Base-by-base conservation (phyloP, 1,140 invertebrate genomes). In the Pogonomyrmex barbatus region DNA sequence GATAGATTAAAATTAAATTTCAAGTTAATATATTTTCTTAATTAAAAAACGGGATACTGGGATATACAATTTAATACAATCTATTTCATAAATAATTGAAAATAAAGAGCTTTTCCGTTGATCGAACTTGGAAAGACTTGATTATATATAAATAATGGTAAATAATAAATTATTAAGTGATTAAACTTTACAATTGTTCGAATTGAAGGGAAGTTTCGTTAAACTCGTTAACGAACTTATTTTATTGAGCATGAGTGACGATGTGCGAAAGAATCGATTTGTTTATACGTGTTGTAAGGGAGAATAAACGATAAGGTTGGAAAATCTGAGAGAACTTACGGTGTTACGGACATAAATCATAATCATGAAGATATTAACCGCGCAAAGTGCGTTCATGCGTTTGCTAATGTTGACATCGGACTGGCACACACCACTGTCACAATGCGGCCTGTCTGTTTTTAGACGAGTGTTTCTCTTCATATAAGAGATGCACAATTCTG, bases 381-480 rank as follows among this genome's bases (percentile, higher is more conserved):
- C 42, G 58, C 54, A 85, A 89, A 89, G 56, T 75, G 82, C 81
- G 10, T 50, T 50, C 47, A 71, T 65, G 67, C 71, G 30, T 84
- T 62, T 75, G 30, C 39, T 88, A 85, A 88, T 62, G 87, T 88
- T 68, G 81, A 88, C 88, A 89, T 86, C 77, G 56, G 63, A 39
- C 17, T 17, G 70, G 52, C 60, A 86, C 76, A 86, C 70, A 24
- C 63, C 36, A 17, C 4, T 36, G 42, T 56, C 47, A 47, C 9
- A 56, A 8, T 4, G 50, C 3, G 9, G 47, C 9, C 14, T 30
- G 82, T 39, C 14, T 67, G 39, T 56, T 71, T 52, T 12, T 39
- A 62, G 6, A 45, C 4, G 4, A 6, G 4, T 24, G n/a, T 30
- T 45, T 33, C 36, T 54, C 63, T 24, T 4, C 39, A 24, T 67